Percentiles rank a stretch among this genome's conserved stretches.
Evolutionary conservation across 2,113 vertebrate genomes (phyloP).

Genomic region (Clarias batrachus): DNA sequence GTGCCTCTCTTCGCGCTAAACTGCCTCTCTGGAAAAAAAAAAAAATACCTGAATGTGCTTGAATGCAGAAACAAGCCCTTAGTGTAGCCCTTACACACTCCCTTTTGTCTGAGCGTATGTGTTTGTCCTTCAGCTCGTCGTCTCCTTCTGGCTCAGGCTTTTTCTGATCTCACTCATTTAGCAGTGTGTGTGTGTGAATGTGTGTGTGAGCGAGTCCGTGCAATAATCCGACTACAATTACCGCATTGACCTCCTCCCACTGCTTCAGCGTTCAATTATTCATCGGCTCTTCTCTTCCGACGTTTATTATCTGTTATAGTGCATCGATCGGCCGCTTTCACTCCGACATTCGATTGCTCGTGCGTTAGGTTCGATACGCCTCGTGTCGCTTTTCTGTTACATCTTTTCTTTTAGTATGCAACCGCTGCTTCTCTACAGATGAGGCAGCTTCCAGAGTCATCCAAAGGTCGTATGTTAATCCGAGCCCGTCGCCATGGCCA

Average conservation of each 20-base stretch:
- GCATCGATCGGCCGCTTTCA: slow-evolving; percentile 30
- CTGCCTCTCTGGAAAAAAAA: background rate
- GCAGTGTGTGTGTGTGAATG: background rate
- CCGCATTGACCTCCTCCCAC: slow-evolving; percentile 45
- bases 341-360: background rate
- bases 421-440: background rate
- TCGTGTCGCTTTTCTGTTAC: background rate
- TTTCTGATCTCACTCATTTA: background rate
- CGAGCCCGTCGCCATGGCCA: slow-evolving; percentile 40
- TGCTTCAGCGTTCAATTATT: slow-evolving; percentile 50
- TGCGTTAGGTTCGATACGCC: slow-evolving; percentile 22
- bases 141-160: background rate
- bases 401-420: slow-evolving; percentile 4
- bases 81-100: background rate
- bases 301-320: slow-evolving; percentile 28
- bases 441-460: slow-evolving; percentile 29
- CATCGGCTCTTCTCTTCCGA: slow-evolving; percentile 34
- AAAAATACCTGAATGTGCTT: background rate
- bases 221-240: slow-evolving; percentile 22
- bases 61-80: slow-evolving; percentile 6
- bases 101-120: background rate
- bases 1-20: background rate
- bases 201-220: slow-evolving; percentile 12
- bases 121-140: background rate
- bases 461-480: slow-evolving; percentile 45